Conservation (phyloP, 2,888 invertebrate species). For the Xanthia togata region DNA sequence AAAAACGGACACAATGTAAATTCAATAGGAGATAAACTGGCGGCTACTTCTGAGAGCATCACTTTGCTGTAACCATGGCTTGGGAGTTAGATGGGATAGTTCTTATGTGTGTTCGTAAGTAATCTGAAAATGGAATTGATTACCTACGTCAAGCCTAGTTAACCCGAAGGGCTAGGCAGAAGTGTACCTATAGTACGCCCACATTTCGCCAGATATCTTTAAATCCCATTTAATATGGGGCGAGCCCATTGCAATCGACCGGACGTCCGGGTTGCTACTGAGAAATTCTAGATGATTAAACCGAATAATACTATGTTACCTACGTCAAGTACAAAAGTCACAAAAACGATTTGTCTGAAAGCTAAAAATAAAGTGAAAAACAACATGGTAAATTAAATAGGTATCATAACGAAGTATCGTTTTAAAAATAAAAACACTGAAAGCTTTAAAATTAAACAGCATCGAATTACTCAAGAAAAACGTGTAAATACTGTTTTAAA, state of each 20-base stretch:
- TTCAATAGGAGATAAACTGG: slow-evolving; percentile 71
- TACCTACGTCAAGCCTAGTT: not conserved
- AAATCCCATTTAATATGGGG: not conserved
- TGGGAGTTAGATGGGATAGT: slow-evolving; percentile 17
- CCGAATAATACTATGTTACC: not conserved
- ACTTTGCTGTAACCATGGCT: slow-evolving; percentile 34
- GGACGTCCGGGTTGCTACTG: not conserved
- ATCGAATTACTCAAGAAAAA: slow-evolving; percentile 12
- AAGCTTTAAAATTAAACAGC: slow-evolving; percentile 10
- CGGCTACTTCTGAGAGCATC: slow-evolving; percentile 56
- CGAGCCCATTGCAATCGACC: not conserved
- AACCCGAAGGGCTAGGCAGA: not conserved
- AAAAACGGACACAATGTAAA: slow-evolving; percentile 75
- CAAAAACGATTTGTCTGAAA: not conserved
- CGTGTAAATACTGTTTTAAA: not conserved
- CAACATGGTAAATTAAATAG: not conserved
- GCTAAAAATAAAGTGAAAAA: not conserved
- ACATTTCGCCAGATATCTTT: not conserved
- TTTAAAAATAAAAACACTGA: not conserved
- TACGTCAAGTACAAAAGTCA: not conserved
- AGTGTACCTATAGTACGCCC: not conserved
- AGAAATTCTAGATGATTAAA: not conserved
- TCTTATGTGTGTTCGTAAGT: not conserved
- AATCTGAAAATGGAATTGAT: not conserved
- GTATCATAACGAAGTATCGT: not conserved